Evolutionary conservation across 2,113 vertebrate genomes (phyloP).

Genomic region (Todiramphus chloris): DNA sequence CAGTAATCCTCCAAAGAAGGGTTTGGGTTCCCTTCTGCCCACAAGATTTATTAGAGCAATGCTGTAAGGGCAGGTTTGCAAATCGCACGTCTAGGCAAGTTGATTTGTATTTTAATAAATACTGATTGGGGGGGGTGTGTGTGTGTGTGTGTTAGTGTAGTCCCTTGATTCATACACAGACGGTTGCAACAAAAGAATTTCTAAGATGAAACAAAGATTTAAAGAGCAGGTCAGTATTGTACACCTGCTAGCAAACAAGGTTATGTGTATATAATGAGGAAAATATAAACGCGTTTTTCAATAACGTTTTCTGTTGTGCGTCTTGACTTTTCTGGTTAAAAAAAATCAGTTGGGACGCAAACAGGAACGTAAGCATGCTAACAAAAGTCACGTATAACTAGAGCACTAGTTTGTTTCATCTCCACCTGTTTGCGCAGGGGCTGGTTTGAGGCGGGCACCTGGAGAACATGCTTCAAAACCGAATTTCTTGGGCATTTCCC

Average conservation of each 20-base stretch:
- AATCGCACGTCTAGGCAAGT: too few relatives aligned
- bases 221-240: neutral
- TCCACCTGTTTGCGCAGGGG: neutral
- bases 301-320: fast-evolving
- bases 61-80: neutral
- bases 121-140: fast-evolving
- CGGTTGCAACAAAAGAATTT: neutral
- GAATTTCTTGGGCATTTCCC: neutral
- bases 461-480: too few relatives aligned
- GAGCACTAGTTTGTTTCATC: fast-evolving
- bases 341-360: fast-evolving
- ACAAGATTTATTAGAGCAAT: neutral
- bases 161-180: too few relatives aligned
- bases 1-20: neutral
- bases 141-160: neutral
- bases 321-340: neutral
- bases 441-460: neutral
- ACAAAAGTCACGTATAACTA: fast-evolving
- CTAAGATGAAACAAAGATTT: neutral
- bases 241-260: neutral
- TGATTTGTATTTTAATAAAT: too few relatives aligned
- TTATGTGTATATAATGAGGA: fast-evolving
- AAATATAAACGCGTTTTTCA: neutral
- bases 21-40: neutral
- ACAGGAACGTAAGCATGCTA: fast-evolving